Evolutionary conservation across 2,888 invertebrate genomes (phyloP), one percentile per base, ranked within the genome.

Genomic region (Orchestes rusci): DNA sequence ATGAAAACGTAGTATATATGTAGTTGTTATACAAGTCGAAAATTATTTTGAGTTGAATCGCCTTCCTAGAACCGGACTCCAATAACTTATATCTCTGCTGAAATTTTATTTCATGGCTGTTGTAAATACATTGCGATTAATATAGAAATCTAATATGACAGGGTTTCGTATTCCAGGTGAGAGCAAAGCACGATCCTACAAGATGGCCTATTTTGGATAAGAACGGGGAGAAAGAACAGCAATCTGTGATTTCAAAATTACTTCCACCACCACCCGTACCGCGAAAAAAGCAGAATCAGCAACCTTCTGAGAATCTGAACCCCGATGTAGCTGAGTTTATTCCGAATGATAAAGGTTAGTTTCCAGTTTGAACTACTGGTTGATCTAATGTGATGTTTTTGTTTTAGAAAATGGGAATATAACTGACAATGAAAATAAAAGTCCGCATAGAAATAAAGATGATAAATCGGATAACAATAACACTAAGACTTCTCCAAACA

Each of bases 271-370:
- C 83, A 18, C 85, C 85, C 10, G 60, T 84, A 59, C 82, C 83
- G 32, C 76, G 80, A 69, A 77, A 73, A 42, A 69, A 71, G 52
- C 39, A 20, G 3, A 17, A 27, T 10, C 70, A 64, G 32, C 55
- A 58, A 29, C 56, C 60, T 45, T 62, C 66, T 53, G 84, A 84
- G 41, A 77, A 73, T 56, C 73, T 90, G 44, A 89, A 91, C 70
- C 88, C 88, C 2, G 82, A 89, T 64, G 90, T 90, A 38, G 86
- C 89, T 0, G 90, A 89, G 69, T 90, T 90, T 66, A 74, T 90
- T 53, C 89, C 90, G 16, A 43, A 39, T 34, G 58, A 60, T 30
- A 50, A 45, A 39, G 54, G 54, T 55, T 48, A 43, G 19, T 27
- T 30, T 10, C 5, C n/a, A n/a, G n/a, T n/a, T n/a, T n/a, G n/a